phyloP scores from a whole-genome alignment of 2,888 invertebrate species.

The Byasa hedistus region DNA sequence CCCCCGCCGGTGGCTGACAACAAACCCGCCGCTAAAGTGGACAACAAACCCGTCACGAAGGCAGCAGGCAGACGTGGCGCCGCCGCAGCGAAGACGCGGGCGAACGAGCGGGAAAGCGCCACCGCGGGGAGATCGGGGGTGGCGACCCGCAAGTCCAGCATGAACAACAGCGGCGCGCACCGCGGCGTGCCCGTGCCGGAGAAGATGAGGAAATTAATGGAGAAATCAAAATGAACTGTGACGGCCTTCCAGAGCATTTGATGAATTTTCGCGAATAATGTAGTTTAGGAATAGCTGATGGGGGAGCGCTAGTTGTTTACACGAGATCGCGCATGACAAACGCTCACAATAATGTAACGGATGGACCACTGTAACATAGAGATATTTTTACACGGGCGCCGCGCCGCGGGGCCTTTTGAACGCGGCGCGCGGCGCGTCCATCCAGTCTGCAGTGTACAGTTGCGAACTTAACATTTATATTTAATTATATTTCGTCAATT shows the following conservation, averaged over 20 bases:
- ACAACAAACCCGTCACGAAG: constrained; percentile 33
- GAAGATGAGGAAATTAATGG: constrained; percentile 59
- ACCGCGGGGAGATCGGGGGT: constrained; percentile 31
- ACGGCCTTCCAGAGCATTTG: constrained; percentile 20
- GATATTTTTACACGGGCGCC: constrained; percentile 64
- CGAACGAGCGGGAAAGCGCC: constrained; percentile 1
- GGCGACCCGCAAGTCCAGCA: constrained; percentile 44
- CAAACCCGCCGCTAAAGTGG: constrained; percentile 27
- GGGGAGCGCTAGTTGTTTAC: constrained; percentile 54
- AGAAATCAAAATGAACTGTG: constrained; percentile 44
- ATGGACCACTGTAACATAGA: constrained; percentile 72
- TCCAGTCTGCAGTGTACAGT: constrained; percentile 66
- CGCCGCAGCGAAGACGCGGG: not conserved
- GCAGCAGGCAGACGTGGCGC: not conserved
- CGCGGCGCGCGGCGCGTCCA: constrained; percentile 52
- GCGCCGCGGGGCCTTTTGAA: not conserved
- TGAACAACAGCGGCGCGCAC: constrained; percentile 49
- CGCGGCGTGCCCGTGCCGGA: constrained; percentile 67
- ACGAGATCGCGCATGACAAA: constrained; percentile 58
- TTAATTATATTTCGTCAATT: constrained; percentile 72
- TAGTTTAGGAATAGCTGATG: constrained; percentile 42
- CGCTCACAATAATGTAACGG: constrained; percentile 64
- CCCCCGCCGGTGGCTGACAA: constrained; percentile 44
- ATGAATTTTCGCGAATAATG: constrained; percentile 37
- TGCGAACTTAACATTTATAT: constrained; percentile 50